Conservation (phyloP, 2,113 vertebrate species). For the Syngnathus typhle region DNA sequence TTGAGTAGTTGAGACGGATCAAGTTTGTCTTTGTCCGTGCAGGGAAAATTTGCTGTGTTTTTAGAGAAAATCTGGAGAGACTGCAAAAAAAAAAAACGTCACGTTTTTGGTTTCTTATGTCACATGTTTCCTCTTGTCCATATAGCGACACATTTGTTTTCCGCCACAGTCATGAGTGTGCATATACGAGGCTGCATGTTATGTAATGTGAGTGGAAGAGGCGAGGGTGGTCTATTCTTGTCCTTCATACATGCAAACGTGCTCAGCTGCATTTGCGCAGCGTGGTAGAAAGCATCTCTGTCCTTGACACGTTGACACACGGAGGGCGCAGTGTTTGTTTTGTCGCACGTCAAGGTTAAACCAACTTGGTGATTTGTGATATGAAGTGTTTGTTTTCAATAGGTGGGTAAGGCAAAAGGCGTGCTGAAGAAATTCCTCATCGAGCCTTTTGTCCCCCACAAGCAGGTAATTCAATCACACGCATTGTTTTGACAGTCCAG, state of each 20-base stretch:
- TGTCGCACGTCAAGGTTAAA: not conserved
- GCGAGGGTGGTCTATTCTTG: constrained; percentile 40
- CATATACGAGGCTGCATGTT: constrained; percentile 35
- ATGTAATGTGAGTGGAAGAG: constrained; percentile 18
- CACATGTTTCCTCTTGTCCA: not conserved
- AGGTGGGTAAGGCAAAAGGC: constrained; percentile 90
- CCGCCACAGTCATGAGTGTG: constrained; percentile 33
- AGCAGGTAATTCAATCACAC: constrained; percentile 73
- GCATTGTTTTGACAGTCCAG: not conserved
- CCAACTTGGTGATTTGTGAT: constrained; percentile 16
- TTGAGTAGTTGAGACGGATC: too few relatives aligned
- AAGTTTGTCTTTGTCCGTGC: too few relatives aligned
- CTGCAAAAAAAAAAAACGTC: too few relatives aligned
- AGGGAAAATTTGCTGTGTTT: too few relatives aligned
- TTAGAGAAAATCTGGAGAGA: too few relatives aligned
- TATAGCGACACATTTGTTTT: not conserved
- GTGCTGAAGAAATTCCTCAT: constrained; percentile 94
- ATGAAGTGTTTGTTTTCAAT: constrained; percentile 30
- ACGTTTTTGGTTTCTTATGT: too few relatives aligned
- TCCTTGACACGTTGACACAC: not conserved
- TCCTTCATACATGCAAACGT: constrained; percentile 10
- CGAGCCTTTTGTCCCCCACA: constrained; percentile 89
- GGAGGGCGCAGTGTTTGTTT: not conserved
- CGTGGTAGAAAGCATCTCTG: not conserved
- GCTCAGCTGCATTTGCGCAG: not conserved